Conservation (phyloP, 2,888 invertebrate species). For the Cremastinae sp. region DNA sequence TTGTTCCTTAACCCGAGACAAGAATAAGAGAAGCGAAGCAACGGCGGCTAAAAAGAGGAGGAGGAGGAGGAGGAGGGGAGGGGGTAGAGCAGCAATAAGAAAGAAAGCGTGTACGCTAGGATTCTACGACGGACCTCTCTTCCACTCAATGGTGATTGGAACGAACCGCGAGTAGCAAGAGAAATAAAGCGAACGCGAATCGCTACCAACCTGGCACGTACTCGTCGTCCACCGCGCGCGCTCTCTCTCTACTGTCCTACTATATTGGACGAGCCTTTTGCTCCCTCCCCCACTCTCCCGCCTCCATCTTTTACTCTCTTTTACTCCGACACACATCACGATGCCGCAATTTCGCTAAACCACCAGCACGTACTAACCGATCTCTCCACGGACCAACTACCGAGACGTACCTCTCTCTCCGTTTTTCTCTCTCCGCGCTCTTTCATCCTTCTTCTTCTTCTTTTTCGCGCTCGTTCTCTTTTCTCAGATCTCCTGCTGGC, state of each 20-base stretch:
- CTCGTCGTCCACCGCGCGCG: constrained; percentile 53
- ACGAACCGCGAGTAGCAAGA: constrained; percentile 70
- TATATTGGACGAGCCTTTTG: constrained; percentile 54
- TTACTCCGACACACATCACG: constrained; percentile 34
- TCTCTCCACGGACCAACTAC: constrained; percentile 40
- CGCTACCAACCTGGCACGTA: constrained; percentile 54
- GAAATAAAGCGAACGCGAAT: constrained; percentile 60
- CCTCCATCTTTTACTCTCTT: constrained; percentile 10
- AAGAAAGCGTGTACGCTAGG: constrained; percentile 14
- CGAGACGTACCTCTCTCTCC: constrained; percentile 49
- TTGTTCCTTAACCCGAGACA: constrained; percentile 48
- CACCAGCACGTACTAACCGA: constrained; percentile 59
- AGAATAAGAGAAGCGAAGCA: constrained; percentile 34
- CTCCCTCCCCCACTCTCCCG: constrained; percentile 2
- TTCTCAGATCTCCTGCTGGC: too few species aligned
- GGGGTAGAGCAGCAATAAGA: constrained; percentile 16
- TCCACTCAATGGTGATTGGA: constrained; percentile 65
- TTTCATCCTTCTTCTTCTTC: constrained; percentile 20
- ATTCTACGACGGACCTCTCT: constrained; percentile 21
- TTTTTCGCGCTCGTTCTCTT: constrained; percentile 30
- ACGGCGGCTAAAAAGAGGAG: constrained; percentile 19
- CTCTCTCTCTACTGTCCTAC: too few species aligned
- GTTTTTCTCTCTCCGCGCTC: constrained; percentile 57
- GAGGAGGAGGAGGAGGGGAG: constrained; percentile 35
- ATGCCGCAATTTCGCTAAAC: constrained; percentile 55